Evolutionary conservation across 2,113 vertebrate species (phyloP), one percentile per base, ranked within the genome.

Genomic region (Callipepla californica): DNA sequence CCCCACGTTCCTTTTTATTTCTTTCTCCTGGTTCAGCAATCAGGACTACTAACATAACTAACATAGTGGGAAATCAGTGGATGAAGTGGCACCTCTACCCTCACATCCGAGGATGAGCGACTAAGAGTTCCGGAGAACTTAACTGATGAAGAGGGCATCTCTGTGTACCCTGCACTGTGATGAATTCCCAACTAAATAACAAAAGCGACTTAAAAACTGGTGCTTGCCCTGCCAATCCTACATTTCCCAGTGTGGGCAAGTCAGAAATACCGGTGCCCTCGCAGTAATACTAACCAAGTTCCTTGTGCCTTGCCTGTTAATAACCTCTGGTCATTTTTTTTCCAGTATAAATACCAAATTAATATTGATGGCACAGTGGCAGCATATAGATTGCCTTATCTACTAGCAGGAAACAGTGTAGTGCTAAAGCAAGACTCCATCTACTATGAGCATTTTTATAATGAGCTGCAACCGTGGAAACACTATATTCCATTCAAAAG

Each of bases 401-500:
- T 99, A 22, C 97, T 99, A 59, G 98, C 98, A 8, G 99, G 99
- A 44, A 98, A 98, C 97, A 99, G 99, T 6, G 98, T 99, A n/a
- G 99, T 99, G 40, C 95, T 99, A 32, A 99, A 99, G 97, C 99
- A 99, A 95, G 98, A 99, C 51, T 99, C 99, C 30, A 96, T 98
- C 87, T 99, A 99, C 96, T 99, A 99, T 2, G 99, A 99, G 82
- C 98, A 99, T 95, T 99, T 99, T 94, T 99, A 99, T 96, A 98
- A 98, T 0, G 98, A 99, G 81, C 97, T 99, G 42, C 96, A 95
- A 80, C 98, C 99, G 2, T 99, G 99, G 99, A 98, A 98, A 83
- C 99, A 99, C 83, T 99, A 99, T 92, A 98, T 99, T 95, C 99
- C 99, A 1, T 96, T 99, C 75, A 98, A 97, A 91, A 98, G 97